Percentiles rank a stretch among this genome's conserved stretches.
These are phyloP conservation scores for Ceratosolen fusciceps DNA, from an alignment of 1,140 invertebrate genomes.

Conservation along the genomic window DNA sequence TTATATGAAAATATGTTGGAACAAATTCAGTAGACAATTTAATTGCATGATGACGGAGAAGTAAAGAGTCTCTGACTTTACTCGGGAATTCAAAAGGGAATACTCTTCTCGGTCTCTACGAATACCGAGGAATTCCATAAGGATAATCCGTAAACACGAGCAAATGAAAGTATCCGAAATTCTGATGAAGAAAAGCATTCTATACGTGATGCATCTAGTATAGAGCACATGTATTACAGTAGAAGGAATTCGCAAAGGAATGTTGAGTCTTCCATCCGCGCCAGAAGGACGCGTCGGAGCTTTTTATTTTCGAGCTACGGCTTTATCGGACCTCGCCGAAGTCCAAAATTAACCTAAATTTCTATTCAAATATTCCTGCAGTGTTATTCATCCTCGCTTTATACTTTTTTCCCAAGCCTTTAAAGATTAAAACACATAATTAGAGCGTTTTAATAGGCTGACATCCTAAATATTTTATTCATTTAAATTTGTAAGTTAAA, in stretches of 20 bases:
- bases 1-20: neutral
- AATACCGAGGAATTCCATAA: conserved; percentile 5
- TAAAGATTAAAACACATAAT: neutral
- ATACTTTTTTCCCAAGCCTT: neutral
- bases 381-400: neutral
- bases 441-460: too few species aligned
- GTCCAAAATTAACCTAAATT: conserved; percentile 20
- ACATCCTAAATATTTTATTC: too few species aligned
- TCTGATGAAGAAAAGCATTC: too few species aligned
- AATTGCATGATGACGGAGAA: neutral
- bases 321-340: neutral
- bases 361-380: neutral
- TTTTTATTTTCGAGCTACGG: neutral
- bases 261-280: conserved; percentile 43
- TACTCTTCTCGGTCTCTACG: too few species aligned
- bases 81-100: conserved; percentile 33
- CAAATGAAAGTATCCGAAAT: neutral
- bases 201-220: conserved; percentile 26
- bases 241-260: conserved; percentile 55
- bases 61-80: too few species aligned
- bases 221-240: conserved; percentile 57
- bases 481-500: too few species aligned
- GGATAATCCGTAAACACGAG: conserved; percentile 28
- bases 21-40: neutral
- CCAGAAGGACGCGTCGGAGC: too few species aligned